Evolutionary conservation across 2,113 vertebrate genomes (phyloP), one percentile per base, ranked within the genome.

Genomic region (Uria lomvia): DNA sequence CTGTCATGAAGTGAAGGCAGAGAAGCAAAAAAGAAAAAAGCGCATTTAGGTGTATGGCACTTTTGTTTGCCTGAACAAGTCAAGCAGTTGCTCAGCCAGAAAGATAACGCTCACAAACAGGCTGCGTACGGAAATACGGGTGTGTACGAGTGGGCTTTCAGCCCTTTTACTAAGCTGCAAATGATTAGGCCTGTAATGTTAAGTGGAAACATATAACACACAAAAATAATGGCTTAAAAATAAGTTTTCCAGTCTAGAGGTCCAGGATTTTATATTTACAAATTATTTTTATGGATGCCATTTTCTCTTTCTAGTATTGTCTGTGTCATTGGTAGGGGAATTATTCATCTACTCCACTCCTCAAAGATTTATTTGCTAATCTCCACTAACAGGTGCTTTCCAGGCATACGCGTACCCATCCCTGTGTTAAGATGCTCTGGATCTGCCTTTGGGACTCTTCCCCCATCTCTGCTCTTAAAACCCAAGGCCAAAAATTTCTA

Each of bases 351-450:
- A 22, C 15, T 56, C 19, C 58, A 21, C 34, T 78, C 55, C 68
- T 63, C 92, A 74, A 55, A 88, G 82, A 55, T 70, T 80, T 67
- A 45, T 53, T 74, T 95, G 84, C 32, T 94, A 42, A 88, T 92
- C 72, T 96, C 72, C 19, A 1, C 60, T 40, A 82, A 67, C 94
- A 94, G 92, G 87, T 91, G 87, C 52, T 94, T 91, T 86, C 90
- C 94, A 92, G 94, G 60, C 92, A 17, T 8, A 21, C 11, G 38
- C 1, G 1, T 68, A 49, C 43, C 59, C 84, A 70, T 34, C 68
- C 27, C 89, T 87, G 83, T 82, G 72, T 43, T 53, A 80, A 38
- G 83, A 88, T 86, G 94, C 66, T 82, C 92, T 82, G 79, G 40
- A 36, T 43, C 58, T 58, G 47, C 52, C 86, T 94, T 75, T 86